Conservation (phyloP, 2,113 vertebrate genomes). For the Oryzias javanicus region DNA sequence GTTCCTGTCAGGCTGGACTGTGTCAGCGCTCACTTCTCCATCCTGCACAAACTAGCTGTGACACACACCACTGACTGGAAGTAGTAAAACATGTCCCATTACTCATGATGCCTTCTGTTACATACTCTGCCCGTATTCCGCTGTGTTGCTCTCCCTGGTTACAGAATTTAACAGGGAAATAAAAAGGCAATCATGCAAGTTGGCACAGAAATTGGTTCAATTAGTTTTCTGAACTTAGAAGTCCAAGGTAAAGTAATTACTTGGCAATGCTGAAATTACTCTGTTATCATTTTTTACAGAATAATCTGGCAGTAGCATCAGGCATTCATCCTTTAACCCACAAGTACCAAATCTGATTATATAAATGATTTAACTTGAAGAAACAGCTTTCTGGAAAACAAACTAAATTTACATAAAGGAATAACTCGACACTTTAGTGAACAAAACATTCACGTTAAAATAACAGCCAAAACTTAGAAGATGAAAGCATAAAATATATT, state of each 20-base stretch:
- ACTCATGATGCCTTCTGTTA: constrained; percentile 1
- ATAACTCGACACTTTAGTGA: no score
- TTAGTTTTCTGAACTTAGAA: neutral
- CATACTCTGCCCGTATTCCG: neutral
- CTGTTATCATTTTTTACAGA: no score
- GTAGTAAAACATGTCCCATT: constrained; percentile 10
- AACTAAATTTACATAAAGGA: no score
- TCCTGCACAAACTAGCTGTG: constrained; percentile 9
- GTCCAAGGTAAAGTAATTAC: neutral
- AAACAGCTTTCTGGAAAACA: no score
- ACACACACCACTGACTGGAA: constrained; percentile 16
- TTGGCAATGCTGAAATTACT: neutral
- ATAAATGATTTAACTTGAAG: no score
- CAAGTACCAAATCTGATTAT: no score
- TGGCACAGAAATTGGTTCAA: neutral
- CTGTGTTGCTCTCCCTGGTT: neutral
- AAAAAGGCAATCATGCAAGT: neutral
- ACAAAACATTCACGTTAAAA: no score
- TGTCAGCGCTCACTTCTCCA: constrained; percentile 8
- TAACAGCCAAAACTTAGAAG: no score
- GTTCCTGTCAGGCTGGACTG: constrained; percentile 10
- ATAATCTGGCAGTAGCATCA: no score
- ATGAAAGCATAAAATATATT: no score
- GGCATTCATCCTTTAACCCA: no score
- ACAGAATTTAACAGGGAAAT: neutral